phyloP scores from a whole-genome alignment of 2,888 invertebrate species.

The Abrostola tripartita region DNA sequence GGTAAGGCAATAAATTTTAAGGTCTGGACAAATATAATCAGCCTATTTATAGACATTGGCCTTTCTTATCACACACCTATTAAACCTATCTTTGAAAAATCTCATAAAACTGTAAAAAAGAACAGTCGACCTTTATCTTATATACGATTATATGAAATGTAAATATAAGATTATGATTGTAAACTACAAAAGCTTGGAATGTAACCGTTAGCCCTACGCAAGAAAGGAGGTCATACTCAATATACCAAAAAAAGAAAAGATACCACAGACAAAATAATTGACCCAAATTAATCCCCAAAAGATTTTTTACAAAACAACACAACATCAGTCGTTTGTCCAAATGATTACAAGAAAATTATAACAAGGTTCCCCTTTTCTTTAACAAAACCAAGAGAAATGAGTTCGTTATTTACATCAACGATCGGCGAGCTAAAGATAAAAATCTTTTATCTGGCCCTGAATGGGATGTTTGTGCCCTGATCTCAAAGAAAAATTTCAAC shows the following conservation, averaged over 20 bases:
- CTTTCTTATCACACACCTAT: too few species aligned
- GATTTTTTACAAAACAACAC: slow-evolving; percentile 48
- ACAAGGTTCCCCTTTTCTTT: slow-evolving; percentile 58
- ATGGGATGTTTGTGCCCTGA: slow-evolving; percentile 79
- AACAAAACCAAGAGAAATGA: slow-evolving; percentile 70
- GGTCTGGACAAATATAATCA: too few species aligned
- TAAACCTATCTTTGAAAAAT: too few species aligned
- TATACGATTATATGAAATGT: too few species aligned
- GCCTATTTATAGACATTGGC: too few species aligned
- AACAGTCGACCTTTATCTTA: too few species aligned
- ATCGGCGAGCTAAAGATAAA: slow-evolving; percentile 72
- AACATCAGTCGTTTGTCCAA: slow-evolving; percentile 38
- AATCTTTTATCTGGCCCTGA: slow-evolving; percentile 79
- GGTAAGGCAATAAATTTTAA: too few species aligned
- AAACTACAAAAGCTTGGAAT: too few species aligned
- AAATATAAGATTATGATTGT: too few species aligned
- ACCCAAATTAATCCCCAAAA: slow-evolving; percentile 26
- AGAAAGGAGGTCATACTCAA: too few species aligned
- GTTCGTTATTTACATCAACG: slow-evolving; percentile 80
- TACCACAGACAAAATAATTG: slow-evolving; percentile 13
- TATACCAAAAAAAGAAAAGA: slow-evolving; percentile 6
- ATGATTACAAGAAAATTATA: slow-evolving; percentile 56
- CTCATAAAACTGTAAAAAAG: too few species aligned
- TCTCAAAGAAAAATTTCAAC: slow-evolving; percentile 77
- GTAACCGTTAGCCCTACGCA: too few species aligned